Conservation (phyloP, 2,113 vertebrate genomes). For the Gobiocypris rarus region DNA sequence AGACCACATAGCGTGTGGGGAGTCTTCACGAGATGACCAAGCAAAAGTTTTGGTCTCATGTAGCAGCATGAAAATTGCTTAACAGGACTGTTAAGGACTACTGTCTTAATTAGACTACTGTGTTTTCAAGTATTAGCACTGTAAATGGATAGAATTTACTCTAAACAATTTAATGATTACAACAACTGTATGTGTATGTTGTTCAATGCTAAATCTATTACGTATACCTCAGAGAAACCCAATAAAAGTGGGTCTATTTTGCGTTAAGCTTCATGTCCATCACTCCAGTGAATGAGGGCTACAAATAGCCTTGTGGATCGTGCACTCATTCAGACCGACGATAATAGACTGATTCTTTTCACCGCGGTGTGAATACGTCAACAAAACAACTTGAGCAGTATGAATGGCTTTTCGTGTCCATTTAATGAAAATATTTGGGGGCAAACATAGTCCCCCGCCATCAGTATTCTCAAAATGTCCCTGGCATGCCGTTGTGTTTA, state of each 20-base stretch:
- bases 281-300: conserved; percentile 36
- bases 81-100: too few relatives aligned
- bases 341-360: conserved; percentile 85
- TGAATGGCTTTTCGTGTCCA: conserved; percentile 89
- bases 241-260: conserved; percentile 36
- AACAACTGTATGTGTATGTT: background rate
- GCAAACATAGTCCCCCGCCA: conserved; percentile 79
- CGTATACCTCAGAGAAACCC: conserved; percentile 4
- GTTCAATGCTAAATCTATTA: background rate
- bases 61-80: conserved; percentile 21
- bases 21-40: conserved; percentile 58
- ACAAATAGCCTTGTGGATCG: conserved; percentile 54
- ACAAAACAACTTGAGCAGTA: conserved; percentile 86
- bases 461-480: conserved; percentile 86
- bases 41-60: conserved; percentile 40
- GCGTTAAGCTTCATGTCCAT: conserved; percentile 43
- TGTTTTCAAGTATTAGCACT: background rate
- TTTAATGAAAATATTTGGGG: conserved; percentile 86
- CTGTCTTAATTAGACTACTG: background rate
- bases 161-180: background rate
- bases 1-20: conserved; percentile 76
- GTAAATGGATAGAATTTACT: background rate
- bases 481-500: conserved; percentile 89
- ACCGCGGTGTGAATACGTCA: conserved; percentile 75
- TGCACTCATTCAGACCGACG: conserved; percentile 73